Evolutionary conservation across 2,797 vertebrate species (phyloP), one percentile per base, ranked within the genome.

Genomic region (Orestias chungarensis): DNA sequence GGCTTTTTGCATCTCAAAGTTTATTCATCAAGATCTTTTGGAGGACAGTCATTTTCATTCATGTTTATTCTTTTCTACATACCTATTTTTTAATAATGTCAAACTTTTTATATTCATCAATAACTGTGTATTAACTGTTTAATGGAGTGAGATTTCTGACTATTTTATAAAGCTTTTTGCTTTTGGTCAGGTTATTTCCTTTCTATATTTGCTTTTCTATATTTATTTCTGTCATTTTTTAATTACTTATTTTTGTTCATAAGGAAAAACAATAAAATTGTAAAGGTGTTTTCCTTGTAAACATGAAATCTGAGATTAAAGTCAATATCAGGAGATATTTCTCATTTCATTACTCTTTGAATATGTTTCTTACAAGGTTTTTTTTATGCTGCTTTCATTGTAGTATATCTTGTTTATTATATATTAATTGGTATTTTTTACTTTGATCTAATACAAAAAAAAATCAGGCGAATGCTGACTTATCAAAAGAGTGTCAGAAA

Each of bases 41-140:
- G 49, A 62, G 38, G n/a, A 76, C 47, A 76, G 67, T 67, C 69
- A 54, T 46, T 29, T 49, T 31, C 43, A 8, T 23, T 11, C 52
- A 70, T 71, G 57, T 82, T 82, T 80, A 75, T 84, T 57, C 68
- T 46, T 23, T 70, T 71, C 71, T 54, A 74, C 62, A 59, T 35
- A 54, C 14, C 18, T 35, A 35, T 59, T 35, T 59, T 18, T 18
- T 35, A 20, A 18, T 35, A 31, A 33, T 33, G 4, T 29, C 52
- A 33, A 20, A 17, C n/a, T n/a, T n/a, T n/a, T n/a, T n/a, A n/a
- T n/a, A n/a, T n/a, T n/a, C n/a, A n/a, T n/a, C n/a, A n/a, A n/a
- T n/a, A n/a, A n/a, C n/a, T n/a, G n/a, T n/a, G n/a, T n/a, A n/a
- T n/a, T n/a, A n/a, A n/a, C n/a, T n/a, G n/a, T n/a, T n/a, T n/a